Evolutionary conservation across 1,140 invertebrate genomes (phyloP).

Genomic region (Drosophila setifemur): DNA sequence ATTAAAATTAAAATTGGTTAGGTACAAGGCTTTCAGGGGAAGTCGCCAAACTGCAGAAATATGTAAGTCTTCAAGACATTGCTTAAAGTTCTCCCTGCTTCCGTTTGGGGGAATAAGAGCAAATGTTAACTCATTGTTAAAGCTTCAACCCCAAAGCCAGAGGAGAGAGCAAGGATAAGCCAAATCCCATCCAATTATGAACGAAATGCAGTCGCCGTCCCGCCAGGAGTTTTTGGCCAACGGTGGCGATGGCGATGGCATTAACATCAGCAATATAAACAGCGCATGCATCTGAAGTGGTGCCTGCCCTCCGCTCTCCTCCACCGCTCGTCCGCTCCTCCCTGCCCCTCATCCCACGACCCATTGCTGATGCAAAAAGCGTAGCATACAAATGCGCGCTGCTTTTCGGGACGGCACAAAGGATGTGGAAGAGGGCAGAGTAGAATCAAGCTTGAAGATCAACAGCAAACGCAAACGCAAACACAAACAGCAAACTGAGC

Average conservation of each 20-base stretch:
- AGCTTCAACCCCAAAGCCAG: not conserved
- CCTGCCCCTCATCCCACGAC: no score
- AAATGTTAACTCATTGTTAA: constrained; percentile 34
- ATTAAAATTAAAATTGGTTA: not conserved
- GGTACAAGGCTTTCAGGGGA: not conserved
- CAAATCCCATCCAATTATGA: constrained; percentile 59
- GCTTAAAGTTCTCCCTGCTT: not conserved
- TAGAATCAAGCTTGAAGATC: constrained; percentile 68
- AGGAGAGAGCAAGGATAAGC: constrained; percentile 4
- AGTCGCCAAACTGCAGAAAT: not conserved
- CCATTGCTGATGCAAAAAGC: constrained; percentile 21
- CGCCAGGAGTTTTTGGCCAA: constrained; percentile 19
- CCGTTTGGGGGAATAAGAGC: not conserved
- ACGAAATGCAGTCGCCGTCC: constrained; percentile 33
- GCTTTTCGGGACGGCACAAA: constrained; percentile 8
- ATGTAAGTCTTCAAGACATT: not conserved
- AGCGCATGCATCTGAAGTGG: constrained; percentile 43
- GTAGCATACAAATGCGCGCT: constrained; percentile 58
- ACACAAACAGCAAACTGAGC: constrained; percentile 49
- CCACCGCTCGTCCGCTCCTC: not conserved
- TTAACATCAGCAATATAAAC: constrained; percentile 48
- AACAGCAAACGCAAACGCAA: constrained; percentile 61
- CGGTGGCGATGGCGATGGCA: constrained; percentile 49
- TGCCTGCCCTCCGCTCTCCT: not conserved
- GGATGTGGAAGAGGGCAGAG: not conserved